A percentile compares a stretch with the other conserved stretches of the same genome.
These are phyloP conservation scores for Augochlorella aurata DNA, from an alignment of 2,888 invertebrate species.

Conservation along the genomic window DNA sequence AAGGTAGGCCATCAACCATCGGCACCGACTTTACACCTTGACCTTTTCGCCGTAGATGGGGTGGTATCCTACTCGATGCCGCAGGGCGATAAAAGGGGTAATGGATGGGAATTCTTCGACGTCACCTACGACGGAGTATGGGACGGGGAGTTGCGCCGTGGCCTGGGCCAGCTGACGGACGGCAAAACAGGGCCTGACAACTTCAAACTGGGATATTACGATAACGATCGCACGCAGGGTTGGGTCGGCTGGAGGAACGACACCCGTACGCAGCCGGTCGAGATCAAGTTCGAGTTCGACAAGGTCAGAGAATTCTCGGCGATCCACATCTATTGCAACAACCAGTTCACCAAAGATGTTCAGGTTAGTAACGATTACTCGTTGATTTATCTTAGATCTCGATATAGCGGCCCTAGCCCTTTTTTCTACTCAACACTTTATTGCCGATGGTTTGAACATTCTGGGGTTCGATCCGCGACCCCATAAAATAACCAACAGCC, in stretches of 20 bases:
- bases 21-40: constrained; percentile 36
- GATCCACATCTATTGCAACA: constrained; percentile 91
- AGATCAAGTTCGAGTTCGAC: constrained; percentile 92
- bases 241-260: constrained; percentile 97
- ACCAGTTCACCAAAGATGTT: constrained; percentile 91
- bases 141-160: constrained; percentile 89
- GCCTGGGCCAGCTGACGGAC: constrained; percentile 93
- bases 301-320: constrained; percentile 92
- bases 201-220: constrained; percentile 86
- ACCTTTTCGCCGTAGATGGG: constrained; percentile 84
- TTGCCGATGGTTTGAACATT: not conserved
- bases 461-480: not conserved
- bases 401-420: too few species aligned
- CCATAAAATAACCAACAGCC: constrained; percentile 2
- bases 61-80: constrained; percentile 93
- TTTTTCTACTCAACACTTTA: not conserved
- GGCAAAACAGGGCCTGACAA: constrained; percentile 90
- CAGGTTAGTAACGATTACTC: constrained; percentile 83
- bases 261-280: constrained; percentile 86
- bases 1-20: not conserved
- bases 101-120: constrained; percentile 90
- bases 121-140: constrained; percentile 92
- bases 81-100: constrained; percentile 92
- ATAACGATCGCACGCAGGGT: constrained; percentile 84
- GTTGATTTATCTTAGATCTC: not conserved